Conservation (phyloP, 2,797 vertebrate species). For the Loriculus beryllinus region DNA sequence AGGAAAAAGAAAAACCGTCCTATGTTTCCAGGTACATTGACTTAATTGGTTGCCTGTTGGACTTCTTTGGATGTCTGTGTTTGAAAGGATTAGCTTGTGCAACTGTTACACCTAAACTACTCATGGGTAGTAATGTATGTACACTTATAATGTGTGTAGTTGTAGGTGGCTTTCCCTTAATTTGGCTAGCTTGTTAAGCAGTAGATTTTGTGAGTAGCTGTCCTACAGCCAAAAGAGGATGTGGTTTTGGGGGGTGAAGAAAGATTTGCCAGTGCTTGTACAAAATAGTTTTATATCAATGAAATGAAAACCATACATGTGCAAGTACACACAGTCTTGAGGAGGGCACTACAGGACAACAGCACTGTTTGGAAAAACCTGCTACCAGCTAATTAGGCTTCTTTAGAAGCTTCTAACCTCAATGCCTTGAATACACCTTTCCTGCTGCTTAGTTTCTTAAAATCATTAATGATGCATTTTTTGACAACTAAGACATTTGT, state of each 20-base stretch:
- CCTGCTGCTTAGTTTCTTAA: not conserved
- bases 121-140: not conserved
- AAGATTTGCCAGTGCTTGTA: not conserved
- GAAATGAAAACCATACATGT: not conserved
- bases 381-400: not conserved
- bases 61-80: conserved; percentile 37
- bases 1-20: conserved; percentile 59
- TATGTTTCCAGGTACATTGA: conserved; percentile 59
- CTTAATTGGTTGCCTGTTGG: conserved; percentile 18
- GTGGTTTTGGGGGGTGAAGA: not conserved
- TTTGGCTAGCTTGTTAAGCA: not conserved
- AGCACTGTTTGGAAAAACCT: not conserved
- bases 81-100: not conserved
- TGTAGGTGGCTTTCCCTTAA: not conserved
- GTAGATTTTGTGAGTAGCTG: conserved; percentile 13
- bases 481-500: not conserved
- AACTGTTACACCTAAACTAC: not conserved
- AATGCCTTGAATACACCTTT: not conserved
- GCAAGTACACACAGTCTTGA: not conserved
- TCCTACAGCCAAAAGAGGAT: conserved; percentile 52
- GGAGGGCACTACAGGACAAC: not conserved
- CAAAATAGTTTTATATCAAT: not conserved
- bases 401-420: not conserved
- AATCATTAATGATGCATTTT: not conserved
- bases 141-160: not conserved